phyloP scores from a whole-genome alignment of 2,888 invertebrate species.

The Athalia rosae region DNA sequence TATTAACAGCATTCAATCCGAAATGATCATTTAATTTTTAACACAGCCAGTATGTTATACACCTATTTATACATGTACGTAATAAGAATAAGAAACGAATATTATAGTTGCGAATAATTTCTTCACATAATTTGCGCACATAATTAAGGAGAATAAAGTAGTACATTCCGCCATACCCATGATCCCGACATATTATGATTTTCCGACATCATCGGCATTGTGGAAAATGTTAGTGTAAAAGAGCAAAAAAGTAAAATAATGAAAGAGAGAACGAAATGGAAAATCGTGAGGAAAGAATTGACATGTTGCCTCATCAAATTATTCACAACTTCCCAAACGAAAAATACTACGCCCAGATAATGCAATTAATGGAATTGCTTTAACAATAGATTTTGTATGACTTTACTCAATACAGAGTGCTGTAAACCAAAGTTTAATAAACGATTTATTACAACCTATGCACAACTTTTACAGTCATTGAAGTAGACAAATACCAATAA shows the following conservation, averaged over 20 bases:
- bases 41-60: conserved; percentile 23
- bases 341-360: conserved; percentile 60
- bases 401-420: conserved; percentile 58
- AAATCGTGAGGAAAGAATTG: not conserved
- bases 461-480: too few species aligned
- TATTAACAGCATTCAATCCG: not conserved
- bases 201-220: conserved; percentile 19
- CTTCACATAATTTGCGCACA: conserved; percentile 22
- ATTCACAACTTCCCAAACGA: conserved; percentile 26
- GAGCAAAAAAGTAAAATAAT: not conserved
- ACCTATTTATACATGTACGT: not conserved
- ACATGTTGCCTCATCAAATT: not conserved
- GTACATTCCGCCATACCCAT: conserved; percentile 32
- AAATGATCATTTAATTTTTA: conserved; percentile 22
- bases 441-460: conserved; percentile 57
- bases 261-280: not conserved
- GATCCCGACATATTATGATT: conserved; percentile 21
- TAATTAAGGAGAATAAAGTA: conserved; percentile 25
- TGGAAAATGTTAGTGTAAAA: conserved; percentile 3
- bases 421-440: conserved; percentile 70
- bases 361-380: conserved; percentile 60
- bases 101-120: not conserved
- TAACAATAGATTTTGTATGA: conserved; percentile 53
- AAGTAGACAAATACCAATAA: too few species aligned
- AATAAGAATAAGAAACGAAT: conserved; percentile 24